A percentile compares a stretch with the other conserved stretches of the same genome.
phyloP scores from a whole-genome alignment of 1,140 invertebrate genomes.

The Drosophila fuyamai region DNA sequence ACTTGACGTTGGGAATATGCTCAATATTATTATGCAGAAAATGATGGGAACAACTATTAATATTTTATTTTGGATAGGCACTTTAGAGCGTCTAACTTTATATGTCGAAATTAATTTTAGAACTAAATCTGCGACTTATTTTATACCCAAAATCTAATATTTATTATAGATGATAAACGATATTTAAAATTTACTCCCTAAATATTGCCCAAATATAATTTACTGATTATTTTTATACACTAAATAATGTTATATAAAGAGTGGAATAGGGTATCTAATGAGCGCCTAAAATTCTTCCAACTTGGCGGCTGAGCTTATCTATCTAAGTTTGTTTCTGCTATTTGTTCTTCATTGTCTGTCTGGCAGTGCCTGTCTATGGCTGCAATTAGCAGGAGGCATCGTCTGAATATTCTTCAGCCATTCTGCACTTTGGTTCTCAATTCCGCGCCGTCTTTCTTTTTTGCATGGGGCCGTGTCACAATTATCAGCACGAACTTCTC shows the following conservation, averaged over 20 bases:
- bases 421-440: conserved; percentile 22
- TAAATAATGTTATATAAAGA: background rate
- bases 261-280: background rate
- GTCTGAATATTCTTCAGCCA: conserved; percentile 27
- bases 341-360: conserved; percentile 15
- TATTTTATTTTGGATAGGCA: background rate
- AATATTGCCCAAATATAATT: too few species aligned
- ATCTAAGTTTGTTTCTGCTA: conserved; percentile 15
- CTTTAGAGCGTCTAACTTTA: too few species aligned
- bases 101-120: too few species aligned
- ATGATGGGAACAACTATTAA: background rate
- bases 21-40: background rate
- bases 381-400: conserved; percentile 49
- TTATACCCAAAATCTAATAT: too few species aligned
- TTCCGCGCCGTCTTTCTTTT: conserved; percentile 27
- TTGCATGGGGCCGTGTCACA: conserved; percentile 59
- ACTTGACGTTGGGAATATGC: background rate
- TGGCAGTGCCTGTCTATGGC: background rate
- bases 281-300: background rate
- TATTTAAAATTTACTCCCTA: too few species aligned
- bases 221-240: too few species aligned
- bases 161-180: too few species aligned
- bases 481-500: conserved; percentile 72
- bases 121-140: too few species aligned
- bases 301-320: conserved; percentile 1